A percentile compares a stretch with the other conserved stretches of the same genome.
Conservation (phyloP, 2,797 vertebrate genomes). For the Oryzias sinensis region DNA sequence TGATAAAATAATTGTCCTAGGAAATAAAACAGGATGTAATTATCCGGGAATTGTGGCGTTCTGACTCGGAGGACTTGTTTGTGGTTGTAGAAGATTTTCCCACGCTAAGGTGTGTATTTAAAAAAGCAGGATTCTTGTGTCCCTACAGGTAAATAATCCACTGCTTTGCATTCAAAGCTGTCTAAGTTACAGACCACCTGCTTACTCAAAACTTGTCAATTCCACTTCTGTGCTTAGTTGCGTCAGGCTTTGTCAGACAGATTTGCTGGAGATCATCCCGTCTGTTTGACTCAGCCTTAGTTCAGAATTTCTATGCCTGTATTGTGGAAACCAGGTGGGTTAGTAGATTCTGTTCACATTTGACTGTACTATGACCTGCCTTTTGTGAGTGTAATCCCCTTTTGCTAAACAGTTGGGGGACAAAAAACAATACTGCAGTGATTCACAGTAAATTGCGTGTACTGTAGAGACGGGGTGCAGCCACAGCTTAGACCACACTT, state of each 20-base stretch:
- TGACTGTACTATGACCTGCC: constrained; percentile 54
- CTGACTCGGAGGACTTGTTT: constrained; percentile 3
- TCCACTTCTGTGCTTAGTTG: neutral
- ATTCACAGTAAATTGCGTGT: constrained; percentile 53
- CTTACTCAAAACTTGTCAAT: constrained; percentile 14
- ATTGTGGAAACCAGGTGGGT: constrained; percentile 17
- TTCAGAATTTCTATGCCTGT: constrained; percentile 1
- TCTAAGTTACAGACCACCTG: constrained; percentile 9
- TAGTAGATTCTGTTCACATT: constrained; percentile 25
- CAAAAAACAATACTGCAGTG: constrained; percentile 31
- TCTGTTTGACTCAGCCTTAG: constrained; percentile 3
- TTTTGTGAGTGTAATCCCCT: constrained; percentile 41
- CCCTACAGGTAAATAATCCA: constrained; percentile 17
- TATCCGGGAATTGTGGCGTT: constrained; percentile 2
- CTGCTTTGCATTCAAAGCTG: constrained; percentile 20
- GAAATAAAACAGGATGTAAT: neutral
- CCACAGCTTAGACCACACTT: constrained; percentile 31
- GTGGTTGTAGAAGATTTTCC: neutral
- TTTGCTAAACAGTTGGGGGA: neutral
- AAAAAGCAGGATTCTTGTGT: constrained; percentile 4
- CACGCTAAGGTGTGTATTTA: constrained; percentile 18
- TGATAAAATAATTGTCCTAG: neutral
- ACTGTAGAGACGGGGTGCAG: constrained; percentile 35
- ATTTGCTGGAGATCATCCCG: constrained; percentile 9
- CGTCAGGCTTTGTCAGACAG: neutral